Percentiles rank a stretch among this genome's conserved stretches.
phyloP scores from a whole-genome alignment of 1,140 invertebrate genomes.

The Drosophila tsacasi region DNA sequence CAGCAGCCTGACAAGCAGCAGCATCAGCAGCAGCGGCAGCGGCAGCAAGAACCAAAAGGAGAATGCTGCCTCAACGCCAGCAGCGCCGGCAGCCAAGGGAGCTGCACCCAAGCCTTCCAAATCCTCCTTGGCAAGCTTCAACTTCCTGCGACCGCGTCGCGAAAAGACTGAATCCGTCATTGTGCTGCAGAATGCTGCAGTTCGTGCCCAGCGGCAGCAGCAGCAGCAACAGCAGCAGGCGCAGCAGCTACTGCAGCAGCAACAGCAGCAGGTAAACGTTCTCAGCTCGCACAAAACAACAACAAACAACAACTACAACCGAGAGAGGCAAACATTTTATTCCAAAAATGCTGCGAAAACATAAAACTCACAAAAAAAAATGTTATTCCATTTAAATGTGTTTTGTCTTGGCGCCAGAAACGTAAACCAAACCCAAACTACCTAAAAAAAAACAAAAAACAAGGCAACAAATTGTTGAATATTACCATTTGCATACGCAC shows the following conservation, averaged over 20 bases:
- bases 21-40: conserved; percentile 11
- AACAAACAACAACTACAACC: conserved; percentile 39
- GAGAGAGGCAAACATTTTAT: conserved; percentile 52
- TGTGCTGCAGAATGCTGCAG: conserved; percentile 87
- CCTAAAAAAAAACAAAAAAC: conserved; percentile 69
- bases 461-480: conserved; percentile 48
- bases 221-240: conserved; percentile 77
- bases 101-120: conserved; percentile 49
- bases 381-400: conserved; percentile 65
- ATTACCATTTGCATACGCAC: conserved; percentile 74
- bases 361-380: conserved; percentile 39
- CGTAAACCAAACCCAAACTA: conserved; percentile 78
- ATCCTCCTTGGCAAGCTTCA: conserved; percentile 73
- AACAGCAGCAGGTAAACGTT: conserved; percentile 85
- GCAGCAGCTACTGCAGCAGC: conserved; percentile 56
- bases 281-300: conserved; percentile 73
- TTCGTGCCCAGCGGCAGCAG: conserved; percentile 85
- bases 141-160: conserved; percentile 88
- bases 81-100: conserved; percentile 17
- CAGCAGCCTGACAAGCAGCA: conserved; percentile 26
- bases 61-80: conserved; percentile 5
- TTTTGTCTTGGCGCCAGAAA: conserved; percentile 81
- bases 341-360: conserved; percentile 44
- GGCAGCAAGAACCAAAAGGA: conserved; percentile 32
- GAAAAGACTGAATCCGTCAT: conserved; percentile 95